phyloP scores from a whole-genome alignment of 2,113 vertebrate species.

The Oreochromis aureus region DNA sequence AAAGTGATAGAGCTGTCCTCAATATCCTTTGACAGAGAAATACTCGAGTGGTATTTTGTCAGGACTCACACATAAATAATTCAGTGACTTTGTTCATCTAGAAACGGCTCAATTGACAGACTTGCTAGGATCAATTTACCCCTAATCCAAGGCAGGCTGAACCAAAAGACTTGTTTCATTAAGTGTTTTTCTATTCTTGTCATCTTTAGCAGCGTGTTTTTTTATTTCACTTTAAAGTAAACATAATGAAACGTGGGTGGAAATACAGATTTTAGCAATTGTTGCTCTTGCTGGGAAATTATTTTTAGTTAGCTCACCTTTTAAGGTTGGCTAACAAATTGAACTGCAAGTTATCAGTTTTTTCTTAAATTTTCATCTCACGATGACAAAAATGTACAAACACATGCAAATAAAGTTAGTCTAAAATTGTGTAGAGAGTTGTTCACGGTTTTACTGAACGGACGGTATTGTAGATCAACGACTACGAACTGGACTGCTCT shows the following conservation, averaged over 20 bases:
- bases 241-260: not conserved
- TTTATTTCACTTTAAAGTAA: not conserved
- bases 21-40: not conserved
- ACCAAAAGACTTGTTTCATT: not conserved
- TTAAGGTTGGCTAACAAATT: not conserved
- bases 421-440: not conserved
- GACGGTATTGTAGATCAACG: not conserved
- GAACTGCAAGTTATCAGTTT: not conserved
- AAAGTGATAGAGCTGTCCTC: not conserved
- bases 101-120: slow-evolving; percentile 28
- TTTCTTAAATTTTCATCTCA: not conserved
- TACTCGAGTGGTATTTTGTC: not conserved
- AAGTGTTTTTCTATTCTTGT: not conserved
- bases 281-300: not conserved
- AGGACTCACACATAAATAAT: slow-evolving; percentile 21
- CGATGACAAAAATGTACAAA: not conserved
- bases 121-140: slow-evolving; percentile 15
- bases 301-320: not conserved
- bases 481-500: not conserved
- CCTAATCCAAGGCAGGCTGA: not conserved
- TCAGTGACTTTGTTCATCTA: slow-evolving; percentile 14
- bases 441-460: not conserved
- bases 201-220: not conserved
- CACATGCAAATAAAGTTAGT: not conserved
- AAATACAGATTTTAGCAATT: not conserved